Base-by-base conservation (phyloP, 2,797 vertebrate species). In the Danio choprae region DNA sequence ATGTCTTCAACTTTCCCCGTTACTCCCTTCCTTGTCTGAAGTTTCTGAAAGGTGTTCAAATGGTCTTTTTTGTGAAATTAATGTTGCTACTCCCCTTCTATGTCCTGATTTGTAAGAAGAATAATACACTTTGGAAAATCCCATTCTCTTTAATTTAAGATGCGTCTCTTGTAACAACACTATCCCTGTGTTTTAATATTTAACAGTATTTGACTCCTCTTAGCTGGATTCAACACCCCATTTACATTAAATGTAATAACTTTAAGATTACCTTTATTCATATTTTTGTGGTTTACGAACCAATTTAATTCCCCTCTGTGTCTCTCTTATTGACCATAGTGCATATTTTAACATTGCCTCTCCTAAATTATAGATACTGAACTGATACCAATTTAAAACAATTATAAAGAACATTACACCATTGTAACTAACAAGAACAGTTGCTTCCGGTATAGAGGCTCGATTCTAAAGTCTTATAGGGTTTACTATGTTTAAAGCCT, bases 41-140 rank as follows among this genome's bases (percentile, higher is more conserved):
- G 16, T 50, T 36, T 72, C 18, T 0, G 78, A 73, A 22, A 80
- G n/a, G 15, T 55, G 62, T 77, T 55, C 36, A 43, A 56, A 77
- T 56, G 7, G 16, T 77, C 67, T 56, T 55, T 65, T 77, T 20
- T 65, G 40, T 20, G 38, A 55, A 13, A 77, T 5, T 29, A 67
- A 77, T 4, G 46, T 67, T 44, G 51, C 62, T 44, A 29, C 51
- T 7, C 63, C 63, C 50, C 51, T 77, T 55, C 75, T 77, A 59
- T 68, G 51, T 40, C 75, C 63, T n/a, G 50, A 56, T 56, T 77
- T 77, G n/a, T 58, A 68, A 68, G 75, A 77, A 15, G 64, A 78
- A 50, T 46, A 38, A 38, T 69, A 60, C 6, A 70, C 36, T 48
- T 62, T 70, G 13, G 53, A 70, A 13, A 79, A 79, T 40, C 65